Base-by-base conservation (phyloP, 2,797 vertebrate species). In the Siniperca obscura region DNA sequence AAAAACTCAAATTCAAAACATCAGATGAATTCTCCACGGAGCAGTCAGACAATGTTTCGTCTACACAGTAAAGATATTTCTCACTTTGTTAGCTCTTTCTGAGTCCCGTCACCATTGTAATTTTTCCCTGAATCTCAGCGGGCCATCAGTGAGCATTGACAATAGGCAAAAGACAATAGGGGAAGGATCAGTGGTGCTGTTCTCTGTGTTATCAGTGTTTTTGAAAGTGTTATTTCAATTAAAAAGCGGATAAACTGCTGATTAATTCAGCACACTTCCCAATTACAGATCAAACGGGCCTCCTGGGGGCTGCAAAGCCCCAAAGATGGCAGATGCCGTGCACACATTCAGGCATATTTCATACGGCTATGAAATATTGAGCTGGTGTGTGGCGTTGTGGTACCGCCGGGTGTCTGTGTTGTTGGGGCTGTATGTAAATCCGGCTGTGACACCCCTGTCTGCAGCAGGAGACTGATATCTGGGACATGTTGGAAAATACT, bases 251-350 rank as follows among this genome's bases (percentile, higher is more conserved):
- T 97, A 98, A 98, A 98, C 96, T 97, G 96, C 96, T 98, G 96
- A 98, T 98, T 98, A 98, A 98, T 98, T 98, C 97, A 98, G 97
- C 96, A 97, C 97, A 97, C 96, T 97, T 95, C 97, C 96, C 97
- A 97, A 98, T 98, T 98, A 97, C 96, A 97, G 97, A 97, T 97
- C 96, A 97, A 97, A 97, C 97, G 94, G 94, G 95, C 95, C 97
- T 97, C 97, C 94, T 95, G 95, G 96, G 97, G 96, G 93, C 74
- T 91, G 94, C 94, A 34, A 91, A 95, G 96, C 96, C 96, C 96
- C 95, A 95, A 97, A 97, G 97, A 97, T 96, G 96, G 96, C 97
- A 98, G 98, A 97, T 98, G 97, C 96, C 96, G 96, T 96, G 96
- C 96, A 97, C 96, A 96, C 96, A 97, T 96, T 96, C 93, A 94